Conservation (phyloP, 2,888 invertebrate genomes). For the Argynnis bischoffii region DNA sequence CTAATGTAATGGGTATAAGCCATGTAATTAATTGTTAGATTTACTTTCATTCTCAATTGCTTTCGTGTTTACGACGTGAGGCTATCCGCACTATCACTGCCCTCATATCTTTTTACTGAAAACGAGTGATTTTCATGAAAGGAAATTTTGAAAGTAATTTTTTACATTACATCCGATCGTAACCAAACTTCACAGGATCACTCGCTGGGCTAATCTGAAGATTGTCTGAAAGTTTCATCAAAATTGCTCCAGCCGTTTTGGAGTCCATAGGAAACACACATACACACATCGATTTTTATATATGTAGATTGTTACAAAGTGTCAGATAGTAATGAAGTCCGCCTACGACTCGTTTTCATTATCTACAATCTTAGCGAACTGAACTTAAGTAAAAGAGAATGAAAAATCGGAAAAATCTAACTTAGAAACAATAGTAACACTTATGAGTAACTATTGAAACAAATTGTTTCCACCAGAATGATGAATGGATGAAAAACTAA, state of each 20-base stretch:
- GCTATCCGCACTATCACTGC: slow-evolving; percentile 8
- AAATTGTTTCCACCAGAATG: too few relatives aligned
- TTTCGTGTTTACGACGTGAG: slow-evolving; percentile 3
- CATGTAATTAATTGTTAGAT: slow-evolving; percentile 2
- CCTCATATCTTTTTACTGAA: slow-evolving; percentile 16
- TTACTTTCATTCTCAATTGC: slow-evolving; percentile 10
- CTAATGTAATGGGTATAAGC: not conserved
- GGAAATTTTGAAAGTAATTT: slow-evolving; percentile 24
- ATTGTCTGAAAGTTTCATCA: too few relatives aligned
- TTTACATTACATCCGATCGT: not conserved
- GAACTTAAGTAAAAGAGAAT: not conserved
- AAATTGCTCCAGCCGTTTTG: too few relatives aligned
- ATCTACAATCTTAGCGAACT: too few relatives aligned
- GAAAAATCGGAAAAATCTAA: not conserved
- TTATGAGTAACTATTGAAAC: too few relatives aligned
- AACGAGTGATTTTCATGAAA: slow-evolving; percentile 16
- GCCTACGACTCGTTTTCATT: slow-evolving; percentile 19
- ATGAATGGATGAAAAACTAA: too few relatives aligned
- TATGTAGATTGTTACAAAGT: too few relatives aligned
- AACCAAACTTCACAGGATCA: too few relatives aligned
- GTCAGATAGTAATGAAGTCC: slow-evolving; percentile 17
- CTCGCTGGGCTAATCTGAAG: too few relatives aligned
- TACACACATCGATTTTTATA: too few relatives aligned
- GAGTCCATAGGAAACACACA: too few relatives aligned
- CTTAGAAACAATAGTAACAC: too few relatives aligned